Evolutionary conservation across 2,888 invertebrate species (phyloP).

Genomic region (Onthophagus sagittarius): DNA sequence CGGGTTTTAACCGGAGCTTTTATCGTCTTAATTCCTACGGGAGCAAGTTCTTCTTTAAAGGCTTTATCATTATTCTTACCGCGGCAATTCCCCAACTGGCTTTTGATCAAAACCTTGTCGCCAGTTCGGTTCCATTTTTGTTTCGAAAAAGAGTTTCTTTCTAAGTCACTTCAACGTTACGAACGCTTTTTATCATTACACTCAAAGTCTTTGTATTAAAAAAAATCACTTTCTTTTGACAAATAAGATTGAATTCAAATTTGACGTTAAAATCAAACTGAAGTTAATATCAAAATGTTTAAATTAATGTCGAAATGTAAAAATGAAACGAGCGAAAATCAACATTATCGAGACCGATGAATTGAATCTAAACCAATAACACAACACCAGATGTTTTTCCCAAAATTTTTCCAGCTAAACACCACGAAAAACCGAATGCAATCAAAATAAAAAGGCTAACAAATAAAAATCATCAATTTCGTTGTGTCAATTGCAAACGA

Average conservation of each 20-base stretch:
- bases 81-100: neutral
- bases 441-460: neutral
- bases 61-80: neutral
- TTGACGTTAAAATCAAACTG: no score
- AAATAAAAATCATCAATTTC: neutral
- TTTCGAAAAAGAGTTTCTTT: neutral
- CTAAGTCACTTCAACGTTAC: neutral
- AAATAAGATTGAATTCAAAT: no score
- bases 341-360: neutral
- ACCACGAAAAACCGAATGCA: neutral
- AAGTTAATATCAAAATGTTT: no score
- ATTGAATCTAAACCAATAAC: neutral
- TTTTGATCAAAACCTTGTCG: neutral
- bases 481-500: neutral
- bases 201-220: no score
- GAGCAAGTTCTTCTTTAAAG: neutral
- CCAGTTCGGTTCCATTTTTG: neutral
- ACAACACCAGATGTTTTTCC: neutral
- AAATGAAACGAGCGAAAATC: neutral
- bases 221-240: no score
- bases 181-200: neutral
- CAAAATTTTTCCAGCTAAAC: neutral
- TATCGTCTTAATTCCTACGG: neutral
- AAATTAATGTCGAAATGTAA: no score
- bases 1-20: neutral